Evolutionary conservation across 2,797 vertebrate genomes (phyloP), one percentile per base, ranked within the genome.

Genomic region (Odontamblyopus rebecca): DNA sequence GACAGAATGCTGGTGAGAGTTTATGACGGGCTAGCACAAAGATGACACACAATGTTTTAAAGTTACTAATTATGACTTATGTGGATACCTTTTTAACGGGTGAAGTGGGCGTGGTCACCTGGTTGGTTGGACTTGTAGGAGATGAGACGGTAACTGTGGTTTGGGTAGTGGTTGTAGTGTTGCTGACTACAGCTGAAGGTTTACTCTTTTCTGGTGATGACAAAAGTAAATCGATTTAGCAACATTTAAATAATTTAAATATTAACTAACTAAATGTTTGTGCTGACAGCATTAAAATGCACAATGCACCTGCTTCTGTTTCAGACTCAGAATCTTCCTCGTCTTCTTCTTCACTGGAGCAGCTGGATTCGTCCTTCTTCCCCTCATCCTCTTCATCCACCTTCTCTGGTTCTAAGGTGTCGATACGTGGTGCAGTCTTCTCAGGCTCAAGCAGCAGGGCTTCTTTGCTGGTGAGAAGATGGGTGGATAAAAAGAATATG

Each of bases 311-410:
- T 84, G 96, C 95, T 95, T 99, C 98, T 59, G 94, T 95, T 90
- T 99, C 98, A 0, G 98, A 99, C 92, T 99, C 98, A 0, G 98
- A 98, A 78, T 99, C 98, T 19, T 99, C 98, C 71, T 99, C 98
- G 3, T 99, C 98, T 29, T 99, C 98, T 76, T 99, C 98, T 84
- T 99, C 98, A 82, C 98, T 99, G 78, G 98, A 99, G 84, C 98
- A 99, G 92, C 98, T 99, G 0, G 98, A 99, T 78, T 99, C 98
- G 78, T 99, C 97, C 88, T 99, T 99, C 91, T 99, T 99, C 41
- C 95, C 96, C 82, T 98, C 97, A 71, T 98, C 96, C 62, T 96
- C 97, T 65, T 98, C 96, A 71, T 98, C 98, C 78, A 92, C 96
- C 83, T 99, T 99, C 91, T 99, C 98, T 0, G 96, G 95, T 73